These are phyloP conservation scores for Porites australiensis DNA, from an alignment of 64 coral and sea anemone species.

Conservation along the genomic window DNA sequence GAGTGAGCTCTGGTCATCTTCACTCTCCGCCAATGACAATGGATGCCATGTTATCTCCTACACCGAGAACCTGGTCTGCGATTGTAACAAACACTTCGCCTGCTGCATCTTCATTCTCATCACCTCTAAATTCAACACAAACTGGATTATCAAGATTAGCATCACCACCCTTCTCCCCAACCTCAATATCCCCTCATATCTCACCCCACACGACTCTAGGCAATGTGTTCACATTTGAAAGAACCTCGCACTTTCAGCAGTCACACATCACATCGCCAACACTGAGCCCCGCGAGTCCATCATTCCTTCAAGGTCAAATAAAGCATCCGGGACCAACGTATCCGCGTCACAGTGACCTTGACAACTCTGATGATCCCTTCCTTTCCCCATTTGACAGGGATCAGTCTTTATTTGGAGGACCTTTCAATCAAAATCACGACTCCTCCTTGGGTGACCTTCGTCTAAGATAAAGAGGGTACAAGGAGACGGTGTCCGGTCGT, in stretches of 20 bases:
- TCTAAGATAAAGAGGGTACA: conserved; percentile 54
- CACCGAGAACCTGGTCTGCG: conserved; percentile 73
- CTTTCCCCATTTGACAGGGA: conserved; percentile 85
- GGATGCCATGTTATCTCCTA: conserved; percentile 79
- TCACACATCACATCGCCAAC: conserved; percentile 79
- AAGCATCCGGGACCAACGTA: conserved; percentile 71
- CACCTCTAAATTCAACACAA: conserved; percentile 89
- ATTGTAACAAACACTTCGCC: conserved; percentile 44
- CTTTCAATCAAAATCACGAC: conserved; percentile 88
- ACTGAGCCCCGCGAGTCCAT: conserved; percentile 84
- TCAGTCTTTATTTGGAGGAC: conserved; percentile 77
- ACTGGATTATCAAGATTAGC: conserved; percentile 77
- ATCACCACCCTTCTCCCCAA: conserved; percentile 84
- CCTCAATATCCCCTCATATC: conserved; percentile 74
- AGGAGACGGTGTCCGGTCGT: too few relatives aligned
- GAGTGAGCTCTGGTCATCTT: conserved; percentile 78
- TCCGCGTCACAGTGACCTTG: conserved; percentile 63
- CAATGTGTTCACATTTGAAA: conserved; percentile 89
- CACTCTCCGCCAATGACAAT: conserved; percentile 71
- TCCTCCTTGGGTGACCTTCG: conserved; percentile 78
- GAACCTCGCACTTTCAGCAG: conserved; percentile 70
- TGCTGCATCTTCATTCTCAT: conserved; percentile 71
- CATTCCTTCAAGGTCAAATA: conserved; percentile 74
- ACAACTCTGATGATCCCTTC: conserved; percentile 83
- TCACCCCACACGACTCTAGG: conserved; percentile 66